Percentiles rank a stretch among this genome's conserved stretches.
phyloP scores from a whole-genome alignment of 2,888 invertebrate species.

The Chrysina gloriosa region DNA sequence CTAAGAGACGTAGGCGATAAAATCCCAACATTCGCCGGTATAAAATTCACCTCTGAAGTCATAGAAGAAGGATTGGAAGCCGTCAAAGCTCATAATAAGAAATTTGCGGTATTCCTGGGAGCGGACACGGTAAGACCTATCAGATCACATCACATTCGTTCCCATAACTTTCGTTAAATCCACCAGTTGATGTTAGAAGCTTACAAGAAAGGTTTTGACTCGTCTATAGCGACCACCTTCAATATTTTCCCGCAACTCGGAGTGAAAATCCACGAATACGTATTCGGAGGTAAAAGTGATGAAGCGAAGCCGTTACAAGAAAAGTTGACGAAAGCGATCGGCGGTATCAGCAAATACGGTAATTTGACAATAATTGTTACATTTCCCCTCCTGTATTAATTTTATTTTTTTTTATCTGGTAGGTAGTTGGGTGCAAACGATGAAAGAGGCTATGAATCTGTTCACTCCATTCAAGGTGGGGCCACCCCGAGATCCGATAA shows the following conservation, averaged over 20 bases:
- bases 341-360: constrained; percentile 63
- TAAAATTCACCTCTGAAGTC: constrained; percentile 84
- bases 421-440: constrained; percentile 77
- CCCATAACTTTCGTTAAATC: not conserved
- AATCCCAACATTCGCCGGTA: constrained; percentile 81
- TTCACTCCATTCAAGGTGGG: constrained; percentile 73
- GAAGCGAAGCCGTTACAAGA: constrained; percentile 69
- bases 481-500: constrained; percentile 71
- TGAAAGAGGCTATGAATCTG: constrained; percentile 77
- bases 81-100: constrained; percentile 66
- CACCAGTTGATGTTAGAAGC: constrained; percentile 75
- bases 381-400: too few species aligned
- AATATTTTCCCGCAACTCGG: constrained; percentile 75
- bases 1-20: constrained; percentile 70
- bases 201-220: constrained; percentile 76
- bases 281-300: constrained; percentile 64
- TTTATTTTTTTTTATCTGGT: constrained; percentile 63
- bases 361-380: constrained; percentile 46
- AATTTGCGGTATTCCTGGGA: constrained; percentile 74
- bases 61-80: constrained; percentile 76
- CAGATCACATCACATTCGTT: too few species aligned
- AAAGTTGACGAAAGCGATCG: constrained; percentile 58
- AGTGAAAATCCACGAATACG: constrained; percentile 69
- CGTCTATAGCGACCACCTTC: constrained; percentile 77
- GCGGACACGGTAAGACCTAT: constrained; percentile 72